A percentile compares a stretch with the other conserved stretches of the same genome.
These are phyloP conservation scores for Tupaia chinensis DNA, from an alignment of 2,113 vertebrate species.

Conservation along the genomic window DNA sequence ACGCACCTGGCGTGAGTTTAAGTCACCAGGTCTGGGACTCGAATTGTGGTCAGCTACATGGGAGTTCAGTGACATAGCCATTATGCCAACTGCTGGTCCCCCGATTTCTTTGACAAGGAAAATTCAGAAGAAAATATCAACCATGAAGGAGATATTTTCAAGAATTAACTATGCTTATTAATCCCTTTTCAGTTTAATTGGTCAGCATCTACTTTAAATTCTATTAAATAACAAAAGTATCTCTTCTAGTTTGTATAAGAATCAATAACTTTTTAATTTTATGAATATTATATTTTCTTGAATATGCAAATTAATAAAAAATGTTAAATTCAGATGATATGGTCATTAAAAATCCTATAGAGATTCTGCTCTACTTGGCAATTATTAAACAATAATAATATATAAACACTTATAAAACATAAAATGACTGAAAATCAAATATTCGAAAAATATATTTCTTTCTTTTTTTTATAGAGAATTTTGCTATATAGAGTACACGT, in stretches of 20 bases:
- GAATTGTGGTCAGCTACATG: too few species aligned
- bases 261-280: constrained; percentile 5
- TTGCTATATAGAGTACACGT: too few species aligned
- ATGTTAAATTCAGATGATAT: not conserved
- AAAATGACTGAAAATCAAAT: constrained; percentile 9
- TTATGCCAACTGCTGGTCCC: too few species aligned
- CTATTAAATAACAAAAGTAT: not conserved
- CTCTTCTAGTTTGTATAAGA: not conserved
- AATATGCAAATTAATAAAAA: constrained; percentile 2
- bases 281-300: not conserved
- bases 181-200: not conserved
- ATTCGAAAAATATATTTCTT: constrained; percentile 1
- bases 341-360: not conserved
- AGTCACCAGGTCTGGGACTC: too few species aligned
- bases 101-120: not conserved
- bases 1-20: too few species aligned
- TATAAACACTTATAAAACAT: not conserved
- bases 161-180: constrained; percentile 12
- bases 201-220: not conserved
- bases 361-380: not conserved
- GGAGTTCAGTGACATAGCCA: too few species aligned
- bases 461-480: not conserved
- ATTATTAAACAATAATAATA: constrained; percentile 17
- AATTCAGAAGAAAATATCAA: constrained; percentile 13
- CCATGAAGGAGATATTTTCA: not conserved